Percentiles rank a stretch among this genome's conserved stretches.
Evolutionary conservation across 2,888 invertebrate genomes (phyloP).

Genomic region (Lasioglossum malachurum): DNA sequence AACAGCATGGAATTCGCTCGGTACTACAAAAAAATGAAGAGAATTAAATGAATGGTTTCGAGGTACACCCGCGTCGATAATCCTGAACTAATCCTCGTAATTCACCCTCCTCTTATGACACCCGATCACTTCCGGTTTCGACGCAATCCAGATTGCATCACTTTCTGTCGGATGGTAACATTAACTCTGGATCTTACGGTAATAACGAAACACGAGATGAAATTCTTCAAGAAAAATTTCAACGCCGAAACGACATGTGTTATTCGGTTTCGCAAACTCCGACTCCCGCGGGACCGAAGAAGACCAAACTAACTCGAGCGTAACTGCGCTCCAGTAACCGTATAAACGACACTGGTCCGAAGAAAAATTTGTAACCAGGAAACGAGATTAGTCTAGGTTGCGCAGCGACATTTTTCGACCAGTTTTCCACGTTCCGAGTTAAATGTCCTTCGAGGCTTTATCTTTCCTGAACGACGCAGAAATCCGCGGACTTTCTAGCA

Average conservation of each 20-base stretch:
- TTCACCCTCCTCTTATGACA: background rate
- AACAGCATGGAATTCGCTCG: background rate
- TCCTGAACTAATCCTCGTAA: background rate
- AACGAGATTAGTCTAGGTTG: background rate
- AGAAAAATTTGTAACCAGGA: background rate
- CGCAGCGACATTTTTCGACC: background rate
- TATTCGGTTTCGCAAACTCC: background rate
- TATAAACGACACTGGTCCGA: background rate
- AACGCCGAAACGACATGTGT: background rate
- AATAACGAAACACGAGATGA: background rate
- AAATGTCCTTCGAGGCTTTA: constrained; percentile 7
- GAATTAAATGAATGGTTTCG: background rate
- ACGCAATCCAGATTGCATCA: background rate
- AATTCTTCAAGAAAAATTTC: background rate
- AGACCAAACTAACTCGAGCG: background rate
- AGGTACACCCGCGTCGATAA: background rate
- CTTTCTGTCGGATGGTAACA: background rate
- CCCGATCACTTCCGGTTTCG: background rate
- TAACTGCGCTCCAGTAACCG: background rate
- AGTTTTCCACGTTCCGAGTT: background rate
- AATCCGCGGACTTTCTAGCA: background rate
- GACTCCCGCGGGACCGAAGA: background rate
- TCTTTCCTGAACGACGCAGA: background rate
- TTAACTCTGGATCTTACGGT: background rate
- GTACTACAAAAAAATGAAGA: background rate